Conservation (phyloP, 2,797 vertebrate genomes). For the Pseudochirops corinnae region DNA sequence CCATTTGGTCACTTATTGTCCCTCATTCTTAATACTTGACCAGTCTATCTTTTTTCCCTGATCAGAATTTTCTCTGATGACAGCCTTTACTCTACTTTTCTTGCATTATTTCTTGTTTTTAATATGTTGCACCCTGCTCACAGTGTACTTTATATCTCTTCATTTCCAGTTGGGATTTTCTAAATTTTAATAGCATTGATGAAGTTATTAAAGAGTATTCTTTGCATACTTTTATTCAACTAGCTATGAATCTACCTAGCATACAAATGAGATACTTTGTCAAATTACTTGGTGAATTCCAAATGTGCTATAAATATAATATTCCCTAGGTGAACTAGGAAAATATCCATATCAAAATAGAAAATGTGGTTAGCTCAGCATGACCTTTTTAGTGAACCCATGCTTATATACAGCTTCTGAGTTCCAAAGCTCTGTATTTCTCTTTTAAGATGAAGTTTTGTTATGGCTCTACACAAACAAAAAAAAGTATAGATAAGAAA, state of each 20-base stretch:
- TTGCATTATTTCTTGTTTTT: too few species aligned
- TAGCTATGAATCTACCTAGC: not conserved
- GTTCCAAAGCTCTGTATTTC: not conserved
- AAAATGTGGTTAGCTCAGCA: not conserved
- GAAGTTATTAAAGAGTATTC: not conserved
- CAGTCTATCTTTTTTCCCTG: not conserved
- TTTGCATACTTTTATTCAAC: not conserved
- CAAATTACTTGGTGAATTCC: not conserved
- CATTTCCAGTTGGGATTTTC: not conserved
- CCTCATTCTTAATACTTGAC: not conserved
- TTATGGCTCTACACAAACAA: conserved; percentile 28
- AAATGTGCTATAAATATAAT: not conserved
- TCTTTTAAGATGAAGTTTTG: not conserved
- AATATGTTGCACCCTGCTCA: too few species aligned
- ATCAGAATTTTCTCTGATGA: not conserved
- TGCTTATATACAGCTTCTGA: not conserved
- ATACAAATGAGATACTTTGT: not conserved
- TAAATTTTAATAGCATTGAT: not conserved
- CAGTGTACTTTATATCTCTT: not conserved
- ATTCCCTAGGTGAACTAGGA: not conserved
- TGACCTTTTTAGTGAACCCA: not conserved
- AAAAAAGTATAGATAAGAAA: not conserved
- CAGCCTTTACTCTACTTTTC: not conserved
- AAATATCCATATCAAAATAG: not conserved
- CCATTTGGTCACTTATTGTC: not conserved